Base-by-base conservation (phyloP, 1,140 invertebrate genomes). In the Hycleus cichorii region DNA sequence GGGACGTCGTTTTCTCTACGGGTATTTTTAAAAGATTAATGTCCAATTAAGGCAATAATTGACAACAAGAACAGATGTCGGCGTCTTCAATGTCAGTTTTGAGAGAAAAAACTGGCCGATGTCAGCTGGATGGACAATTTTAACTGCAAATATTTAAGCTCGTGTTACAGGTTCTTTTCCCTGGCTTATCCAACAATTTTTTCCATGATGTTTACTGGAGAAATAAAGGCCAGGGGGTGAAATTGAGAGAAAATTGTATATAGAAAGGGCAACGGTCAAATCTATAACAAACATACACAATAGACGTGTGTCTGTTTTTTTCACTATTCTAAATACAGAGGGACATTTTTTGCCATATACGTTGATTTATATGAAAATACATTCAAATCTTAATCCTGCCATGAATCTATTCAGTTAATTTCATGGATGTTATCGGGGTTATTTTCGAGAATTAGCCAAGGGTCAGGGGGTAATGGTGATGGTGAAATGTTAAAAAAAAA, bases 191-290 rank as follows among this genome's bases (percentile, higher is more conserved):
- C n/a, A 24, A 44, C 43, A 24, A 5, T 11, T 44, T 5, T 24
- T 12, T 44, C 4, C 3, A 24, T 5, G 43, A 9, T 42, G 18
- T 18, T 18, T 18, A 18, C 18, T 18, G 32, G 9, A 44, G 9
- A 4, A 12, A 12, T 44, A 12, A 12, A 4, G 43, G 43, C 4
- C 43, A 24, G 43, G 9, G 43, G 18, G n/a, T 24, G 43, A 12
- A 44, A 44, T 12, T 12, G 18, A 44, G n/a, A 44, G 9, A 44
- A 44, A 44, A 24, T 42, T 11, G 43, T 24, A 44, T 32, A 32
- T 32, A 32, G 32, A 48, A 39, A 45, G 53, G 53, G 53, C 53
- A 56, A 48, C 53, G 53, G 53, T 56, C 53, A 56, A 47, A 48
- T 25, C 53, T 26, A 48, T 53, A 38, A 47, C 25, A 47, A 27